phyloP scores from a whole-genome alignment of 2,888 invertebrate genomes.

The Thymelicus acteon region DNA sequence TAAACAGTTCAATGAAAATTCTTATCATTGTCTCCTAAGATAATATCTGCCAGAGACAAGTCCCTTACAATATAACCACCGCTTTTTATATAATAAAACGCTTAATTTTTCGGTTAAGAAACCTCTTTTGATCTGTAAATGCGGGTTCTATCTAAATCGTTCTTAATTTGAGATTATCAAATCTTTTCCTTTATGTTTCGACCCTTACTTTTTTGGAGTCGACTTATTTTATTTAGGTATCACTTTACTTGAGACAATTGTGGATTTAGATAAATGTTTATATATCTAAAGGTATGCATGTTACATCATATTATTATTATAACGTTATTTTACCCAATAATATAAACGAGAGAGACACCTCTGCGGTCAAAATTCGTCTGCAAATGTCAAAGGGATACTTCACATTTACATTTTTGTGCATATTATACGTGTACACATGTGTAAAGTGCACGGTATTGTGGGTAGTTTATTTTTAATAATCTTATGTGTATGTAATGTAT shows the following conservation, averaged over 20 bases:
- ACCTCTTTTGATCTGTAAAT: constrained; percentile 26
- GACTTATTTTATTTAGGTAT: not conserved
- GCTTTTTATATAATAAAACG: constrained; percentile 42
- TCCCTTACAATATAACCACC: constrained; percentile 45
- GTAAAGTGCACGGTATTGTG: too few species aligned
- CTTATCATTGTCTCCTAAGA: constrained; percentile 66
- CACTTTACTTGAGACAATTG: not conserved
- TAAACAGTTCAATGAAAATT: constrained; percentile 71
- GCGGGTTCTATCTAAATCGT: constrained; percentile 27
- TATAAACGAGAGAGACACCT: too few species aligned
- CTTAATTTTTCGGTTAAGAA: constrained; percentile 41
- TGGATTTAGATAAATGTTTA: too few species aligned
- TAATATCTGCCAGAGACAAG: constrained; percentile 66
- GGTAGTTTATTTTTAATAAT: too few species aligned
- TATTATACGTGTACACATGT: too few species aligned
- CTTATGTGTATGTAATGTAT: too few species aligned
- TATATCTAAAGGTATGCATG: too few species aligned
- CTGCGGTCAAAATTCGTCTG: too few species aligned
- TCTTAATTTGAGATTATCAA: constrained; percentile 30
- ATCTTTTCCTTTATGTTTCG: constrained; percentile 15
- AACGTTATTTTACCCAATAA: too few species aligned
- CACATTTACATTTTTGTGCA: too few species aligned
- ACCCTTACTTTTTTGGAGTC: constrained; percentile 2
- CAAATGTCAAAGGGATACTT: too few species aligned
- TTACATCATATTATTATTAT: too few species aligned